A percentile compares a stretch with the other conserved stretches of the same genome.
These are phyloP conservation scores for Australoheros facetus DNA, from an alignment of 2,797 vertebrate species.

Conservation along the genomic window DNA sequence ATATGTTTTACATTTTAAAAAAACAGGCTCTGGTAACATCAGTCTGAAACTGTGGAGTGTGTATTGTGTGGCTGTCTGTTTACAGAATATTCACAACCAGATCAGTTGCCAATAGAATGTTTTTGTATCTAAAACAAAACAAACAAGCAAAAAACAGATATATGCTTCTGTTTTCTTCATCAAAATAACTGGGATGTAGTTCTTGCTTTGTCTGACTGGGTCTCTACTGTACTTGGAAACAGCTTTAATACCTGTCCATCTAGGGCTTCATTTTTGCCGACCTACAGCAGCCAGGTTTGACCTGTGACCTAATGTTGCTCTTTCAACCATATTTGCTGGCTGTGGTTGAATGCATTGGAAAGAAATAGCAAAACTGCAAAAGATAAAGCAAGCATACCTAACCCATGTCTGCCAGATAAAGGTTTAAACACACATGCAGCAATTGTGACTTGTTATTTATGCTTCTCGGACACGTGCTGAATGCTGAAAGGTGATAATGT, in stretches of 20 bases:
- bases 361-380: not conserved
- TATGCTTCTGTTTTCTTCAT: not conserved
- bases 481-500: conserved; percentile 14
- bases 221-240: not conserved
- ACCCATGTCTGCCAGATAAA: not conserved
- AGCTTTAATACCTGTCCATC: not conserved
- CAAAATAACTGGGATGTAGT: not conserved
- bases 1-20: not conserved
- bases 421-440: conserved; percentile 12
- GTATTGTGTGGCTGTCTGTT: not conserved
- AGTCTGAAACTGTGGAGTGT: not conserved
- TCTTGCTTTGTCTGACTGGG: not conserved
- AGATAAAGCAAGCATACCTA: not conserved
- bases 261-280: not conserved
- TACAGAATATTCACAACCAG: not conserved
- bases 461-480: conserved; percentile 5
- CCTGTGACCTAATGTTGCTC: not conserved
- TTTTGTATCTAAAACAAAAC: too few species aligned
- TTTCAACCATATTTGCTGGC: not conserved
- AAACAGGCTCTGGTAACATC: not conserved
- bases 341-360: not conserved
- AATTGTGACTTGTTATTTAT: conserved; percentile 7
- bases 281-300: not conserved
- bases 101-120: not conserved
- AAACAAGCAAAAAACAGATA: too few species aligned